These are phyloP conservation scores for Branchellion lobata DNA, from an alignment of 2,888 invertebrate species.

Conservation along the genomic window DNA sequence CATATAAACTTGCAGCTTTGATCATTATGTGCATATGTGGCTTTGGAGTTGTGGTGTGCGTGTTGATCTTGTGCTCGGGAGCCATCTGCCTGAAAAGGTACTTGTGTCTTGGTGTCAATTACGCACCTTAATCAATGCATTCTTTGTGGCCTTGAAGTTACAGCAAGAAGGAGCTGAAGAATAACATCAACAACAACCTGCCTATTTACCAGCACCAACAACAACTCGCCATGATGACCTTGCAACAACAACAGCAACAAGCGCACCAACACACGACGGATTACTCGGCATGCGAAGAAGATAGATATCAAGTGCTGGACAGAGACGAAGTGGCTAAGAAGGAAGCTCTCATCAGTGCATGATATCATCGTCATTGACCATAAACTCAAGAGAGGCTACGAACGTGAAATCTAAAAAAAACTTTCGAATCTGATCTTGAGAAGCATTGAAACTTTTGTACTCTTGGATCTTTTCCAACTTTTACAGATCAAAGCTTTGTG, in stretches of 20 bases:
- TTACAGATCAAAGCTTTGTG: no score
- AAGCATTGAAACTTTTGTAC: background rate
- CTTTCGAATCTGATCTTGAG: no score
- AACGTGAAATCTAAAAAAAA: no score
- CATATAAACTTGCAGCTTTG: slow-evolving; percentile 12
- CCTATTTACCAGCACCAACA: slow-evolving; percentile 12
- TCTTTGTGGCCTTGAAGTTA: background rate
- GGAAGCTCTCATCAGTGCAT: background rate
- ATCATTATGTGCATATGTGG: slow-evolving; percentile 20
- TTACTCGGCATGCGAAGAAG: slow-evolving; percentile 17
- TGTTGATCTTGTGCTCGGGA: slow-evolving; percentile 37
- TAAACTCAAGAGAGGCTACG: no score
- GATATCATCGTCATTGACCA: no score
- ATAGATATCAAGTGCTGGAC: slow-evolving; percentile 39
- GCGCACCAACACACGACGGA: background rate
- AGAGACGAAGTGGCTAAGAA: slow-evolving; percentile 34
- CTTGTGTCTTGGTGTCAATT: background rate
- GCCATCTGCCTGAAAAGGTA: slow-evolving; percentile 40
- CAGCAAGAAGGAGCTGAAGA: slow-evolving; percentile 1
- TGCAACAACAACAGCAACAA: background rate
- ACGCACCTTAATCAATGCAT: background rate
- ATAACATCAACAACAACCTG: slow-evolving; percentile 5
- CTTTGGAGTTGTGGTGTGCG: slow-evolving; percentile 34
- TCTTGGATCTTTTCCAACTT: no score
- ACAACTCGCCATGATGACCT: slow-evolving; percentile 6